Evolutionary conservation across 1,140 invertebrate species (phyloP).

Genomic region (Spodoptera frugiperda): DNA sequence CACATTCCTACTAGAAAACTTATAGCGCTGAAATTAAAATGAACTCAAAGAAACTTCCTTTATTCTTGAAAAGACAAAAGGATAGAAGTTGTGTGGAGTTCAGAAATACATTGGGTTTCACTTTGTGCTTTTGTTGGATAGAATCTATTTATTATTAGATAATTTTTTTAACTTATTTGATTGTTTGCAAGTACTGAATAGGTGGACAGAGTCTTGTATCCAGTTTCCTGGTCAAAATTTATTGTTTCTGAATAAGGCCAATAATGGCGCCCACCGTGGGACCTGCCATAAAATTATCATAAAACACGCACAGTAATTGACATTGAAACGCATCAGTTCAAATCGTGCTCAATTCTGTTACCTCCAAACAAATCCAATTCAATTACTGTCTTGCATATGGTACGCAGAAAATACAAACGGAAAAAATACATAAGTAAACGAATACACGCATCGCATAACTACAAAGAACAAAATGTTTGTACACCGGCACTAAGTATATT

Average conservation of each 20-base stretch:
- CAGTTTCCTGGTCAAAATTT: not conserved
- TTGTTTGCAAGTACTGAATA: not conserved
- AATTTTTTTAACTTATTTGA: no score
- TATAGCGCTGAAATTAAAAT: conserved; percentile 35
- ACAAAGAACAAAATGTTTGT: no score
- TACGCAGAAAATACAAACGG: no score
- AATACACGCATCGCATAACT: no score
- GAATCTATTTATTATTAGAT: not conserved
- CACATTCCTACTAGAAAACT: conserved; percentile 28
- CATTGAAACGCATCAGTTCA: no score
- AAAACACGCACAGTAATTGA: no score
- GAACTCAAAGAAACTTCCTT: conserved; percentile 24
- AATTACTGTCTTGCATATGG: no score
- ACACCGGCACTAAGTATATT: no score
- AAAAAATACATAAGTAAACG: no score
- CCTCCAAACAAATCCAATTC: no score
- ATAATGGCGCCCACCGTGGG: not conserved
- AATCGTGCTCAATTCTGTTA: no score
- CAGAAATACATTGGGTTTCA: not conserved
- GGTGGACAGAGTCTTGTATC: not conserved
- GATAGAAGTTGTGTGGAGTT: not conserved
- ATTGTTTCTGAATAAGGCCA: not conserved
- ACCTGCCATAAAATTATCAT: not conserved
- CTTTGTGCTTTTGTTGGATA: not conserved
- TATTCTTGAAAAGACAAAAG: conserved; percentile 5